Percentiles rank a stretch among this genome's conserved stretches.
These are phyloP conservation scores for Benthosema pterotum DNA, from an alignment of 2,797 vertebrate species.

Conservation along the genomic window DNA sequence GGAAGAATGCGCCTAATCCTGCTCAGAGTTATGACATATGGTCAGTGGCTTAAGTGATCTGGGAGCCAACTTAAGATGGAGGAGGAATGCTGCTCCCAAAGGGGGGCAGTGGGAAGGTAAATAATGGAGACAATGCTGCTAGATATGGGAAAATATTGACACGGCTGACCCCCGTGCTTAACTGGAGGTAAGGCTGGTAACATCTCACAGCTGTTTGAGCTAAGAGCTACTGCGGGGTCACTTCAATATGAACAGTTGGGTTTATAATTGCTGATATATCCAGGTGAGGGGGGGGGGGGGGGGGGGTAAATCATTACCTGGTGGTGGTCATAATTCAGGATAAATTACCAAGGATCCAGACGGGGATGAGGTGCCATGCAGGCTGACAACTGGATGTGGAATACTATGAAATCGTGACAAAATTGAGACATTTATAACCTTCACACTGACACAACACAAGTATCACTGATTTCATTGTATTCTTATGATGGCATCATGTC, in stretches of 20 bases:
- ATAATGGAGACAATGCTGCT: conserved; percentile 62
- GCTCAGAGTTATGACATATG: conserved; percentile 72
- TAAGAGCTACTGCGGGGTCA: conserved; percentile 6
- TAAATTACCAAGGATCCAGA: no score
- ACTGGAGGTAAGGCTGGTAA: conserved; percentile 57
- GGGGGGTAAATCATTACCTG: not conserved
- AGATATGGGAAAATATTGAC: conserved; percentile 72
- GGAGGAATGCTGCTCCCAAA: conserved; percentile 61
- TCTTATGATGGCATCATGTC: no score
- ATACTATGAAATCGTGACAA: no score
- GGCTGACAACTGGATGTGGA: no score
- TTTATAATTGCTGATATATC: not conserved
- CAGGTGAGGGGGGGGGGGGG: not conserved
- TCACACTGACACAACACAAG: no score
- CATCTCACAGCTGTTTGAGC: conserved; percentile 62
- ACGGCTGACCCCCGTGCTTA: conserved; percentile 57
- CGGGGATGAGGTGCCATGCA: no score
- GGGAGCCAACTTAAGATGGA: conserved; percentile 55
- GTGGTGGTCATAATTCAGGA: not conserved
- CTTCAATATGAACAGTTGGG: not conserved
- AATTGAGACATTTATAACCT: no score
- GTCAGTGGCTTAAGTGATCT: conserved; percentile 70
- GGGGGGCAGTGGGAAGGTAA: conserved; percentile 55
- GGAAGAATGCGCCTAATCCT: conserved; percentile 72
- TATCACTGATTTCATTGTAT: no score